phyloP scores from a whole-genome alignment of 2,113 vertebrate species.

The Zosterops lateralis region DNA sequence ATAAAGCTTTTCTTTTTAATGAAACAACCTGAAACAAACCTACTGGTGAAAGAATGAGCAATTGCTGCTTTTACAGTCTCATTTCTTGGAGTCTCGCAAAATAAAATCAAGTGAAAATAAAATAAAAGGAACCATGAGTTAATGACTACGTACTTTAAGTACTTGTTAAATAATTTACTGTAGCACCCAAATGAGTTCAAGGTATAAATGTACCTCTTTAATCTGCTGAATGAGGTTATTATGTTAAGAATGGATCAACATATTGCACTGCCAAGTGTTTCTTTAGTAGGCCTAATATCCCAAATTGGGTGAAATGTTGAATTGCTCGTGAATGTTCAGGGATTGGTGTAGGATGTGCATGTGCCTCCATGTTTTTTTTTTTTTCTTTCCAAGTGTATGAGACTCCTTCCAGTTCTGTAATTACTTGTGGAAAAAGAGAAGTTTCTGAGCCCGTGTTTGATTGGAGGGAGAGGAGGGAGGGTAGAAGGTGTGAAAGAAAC shows the following conservation, averaged over 20 bases:
- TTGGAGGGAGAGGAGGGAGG: slow-evolving; percentile 32
- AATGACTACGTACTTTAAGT: background rate
- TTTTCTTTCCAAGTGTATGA: slow-evolving; percentile 1
- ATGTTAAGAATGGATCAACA: slow-evolving; percentile 49
- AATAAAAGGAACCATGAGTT: background rate
- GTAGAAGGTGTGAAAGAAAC: background rate
- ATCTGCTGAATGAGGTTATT: slow-evolving; percentile 43
- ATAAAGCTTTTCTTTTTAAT: background rate
- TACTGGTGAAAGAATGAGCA: background rate
- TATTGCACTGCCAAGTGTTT: slow-evolving; percentile 32
- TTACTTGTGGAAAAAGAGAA: slow-evolving; percentile 13
- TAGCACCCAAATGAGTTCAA: slow-evolving; percentile 13
- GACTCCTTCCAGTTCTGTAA: background rate
- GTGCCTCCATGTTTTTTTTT: background rate
- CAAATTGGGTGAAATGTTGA: slow-evolving; percentile 50
- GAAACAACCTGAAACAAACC: background rate
- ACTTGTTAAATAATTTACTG: slow-evolving; percentile 45
- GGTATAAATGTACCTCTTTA: slow-evolving; percentile 30
- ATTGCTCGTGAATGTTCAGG: slow-evolving; percentile 9
- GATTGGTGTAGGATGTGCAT: background rate
- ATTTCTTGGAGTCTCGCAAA: background rate
- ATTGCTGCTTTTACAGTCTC: background rate
- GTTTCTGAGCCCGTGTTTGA: background rate
- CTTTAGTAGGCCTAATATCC: slow-evolving; percentile 30
- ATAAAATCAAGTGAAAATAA: slow-evolving; percentile 7